Base-by-base conservation (phyloP, 1,140 invertebrate species). In the Temnothorax longispinosus region DNA sequence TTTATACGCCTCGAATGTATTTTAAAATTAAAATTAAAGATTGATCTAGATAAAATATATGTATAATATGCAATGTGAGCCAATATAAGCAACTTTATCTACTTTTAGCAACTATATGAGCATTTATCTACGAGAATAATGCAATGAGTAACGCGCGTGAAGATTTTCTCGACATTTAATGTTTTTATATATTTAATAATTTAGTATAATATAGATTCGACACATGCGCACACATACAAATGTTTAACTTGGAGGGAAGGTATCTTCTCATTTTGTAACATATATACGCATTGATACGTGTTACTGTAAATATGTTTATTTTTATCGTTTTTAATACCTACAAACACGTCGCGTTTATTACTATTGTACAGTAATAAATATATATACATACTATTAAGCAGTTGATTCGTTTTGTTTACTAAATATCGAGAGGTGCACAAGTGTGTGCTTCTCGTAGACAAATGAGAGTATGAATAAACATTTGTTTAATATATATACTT, bases 341-440 rank as follows among this genome's bases (percentile, higher is more conserved):
- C 38, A 60, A 60, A 60, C 58, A 64, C 15, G 38, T 58, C 7
- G 15, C 62, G 62, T 10, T 7, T 38, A 21, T 7, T 38, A 21
- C 47, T 52, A 27, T 78, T 80, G 62, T 80, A 80, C 64, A 80
- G n/a, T 78, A 65, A 50, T 60, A 77, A 78, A 56, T 74, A 74
- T 38, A 64, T 74, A 74, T 21, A 38, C n/a, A 62, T 58, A 77
- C 18, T n/a, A 80, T 47, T 78, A 27, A 50, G 44, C 44, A 67
- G 32, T 50, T 78, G 50, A 65, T 78, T 77, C 18, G 15, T 64
- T 77, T 78, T 65, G 11, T 35, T 54, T 65, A 65, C n/a, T 64
- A 78, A 41, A 76, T 77, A 60, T 47, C 13, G 13, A 38, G 18
- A 56, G 50, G 5, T 54, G 18, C 18, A 38, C 3, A 8, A 38